Conservation (phyloP, 2,888 invertebrate species). For the Eilema griseolum region DNA sequence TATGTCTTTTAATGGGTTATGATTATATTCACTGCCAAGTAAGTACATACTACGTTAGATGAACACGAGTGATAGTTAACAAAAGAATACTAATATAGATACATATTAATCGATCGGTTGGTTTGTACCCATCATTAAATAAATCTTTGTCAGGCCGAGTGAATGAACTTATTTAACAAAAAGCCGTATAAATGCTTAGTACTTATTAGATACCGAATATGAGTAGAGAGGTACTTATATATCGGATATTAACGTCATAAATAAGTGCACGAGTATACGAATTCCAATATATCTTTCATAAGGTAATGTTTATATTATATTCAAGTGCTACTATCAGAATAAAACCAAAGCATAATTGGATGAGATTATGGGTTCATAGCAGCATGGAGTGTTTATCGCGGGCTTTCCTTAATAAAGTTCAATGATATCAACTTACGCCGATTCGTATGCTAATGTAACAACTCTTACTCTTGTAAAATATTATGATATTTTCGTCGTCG, state of each 20-base stretch:
- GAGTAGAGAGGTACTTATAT: constrained; percentile 6
- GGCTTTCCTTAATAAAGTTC: constrained; percentile 72
- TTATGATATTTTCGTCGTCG: constrained; percentile 68
- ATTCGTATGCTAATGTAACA: constrained; percentile 81
- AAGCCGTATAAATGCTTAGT: neutral
- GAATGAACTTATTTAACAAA: neutral
- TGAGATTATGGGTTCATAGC: constrained; percentile 55
- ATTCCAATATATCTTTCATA: constrained; percentile 14
- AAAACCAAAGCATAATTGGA: constrained; percentile 59
- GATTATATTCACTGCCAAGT: no score
- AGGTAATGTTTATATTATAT: constrained; percentile 31
- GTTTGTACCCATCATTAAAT: neutral
- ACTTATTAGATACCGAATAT: neutral
- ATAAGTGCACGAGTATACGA: constrained; percentile 5
- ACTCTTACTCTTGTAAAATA: constrained; percentile 78
- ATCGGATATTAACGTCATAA: constrained; percentile 6
- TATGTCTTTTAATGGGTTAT: no score
- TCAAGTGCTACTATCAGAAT: constrained; percentile 40
- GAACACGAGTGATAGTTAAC: no score
- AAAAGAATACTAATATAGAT: no score
- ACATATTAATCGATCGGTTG: no score
- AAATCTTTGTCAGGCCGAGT: neutral
- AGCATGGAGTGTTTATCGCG: constrained; percentile 73
- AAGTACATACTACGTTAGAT: no score
- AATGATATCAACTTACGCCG: constrained; percentile 67